Conservation (phyloP, 2,888 invertebrate genomes). For the Incurvaria masculella region DNA sequence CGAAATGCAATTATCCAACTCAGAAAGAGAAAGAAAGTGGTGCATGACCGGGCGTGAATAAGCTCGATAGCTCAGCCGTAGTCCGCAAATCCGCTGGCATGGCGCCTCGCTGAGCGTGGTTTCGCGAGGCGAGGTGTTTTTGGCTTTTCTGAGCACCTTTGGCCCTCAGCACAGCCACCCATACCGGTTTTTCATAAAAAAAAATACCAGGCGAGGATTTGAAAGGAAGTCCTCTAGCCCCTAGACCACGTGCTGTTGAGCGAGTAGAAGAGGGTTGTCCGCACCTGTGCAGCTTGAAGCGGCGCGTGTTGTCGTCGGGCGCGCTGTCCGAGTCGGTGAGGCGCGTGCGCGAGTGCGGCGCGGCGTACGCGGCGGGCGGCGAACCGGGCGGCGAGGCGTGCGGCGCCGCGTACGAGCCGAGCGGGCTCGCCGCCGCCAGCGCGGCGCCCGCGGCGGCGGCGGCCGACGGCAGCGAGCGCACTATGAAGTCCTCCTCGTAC, state of each 20-base stretch:
- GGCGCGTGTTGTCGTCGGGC: constrained; percentile 30
- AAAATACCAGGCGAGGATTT: no score
- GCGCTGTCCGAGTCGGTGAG: constrained; percentile 36
- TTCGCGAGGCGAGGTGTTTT: no score
- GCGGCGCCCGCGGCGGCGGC: constrained; percentile 35
- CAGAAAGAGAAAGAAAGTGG: no score
- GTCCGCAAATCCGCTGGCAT: no score
- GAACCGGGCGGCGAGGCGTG: constrained; percentile 4
- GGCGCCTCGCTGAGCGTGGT: no score
- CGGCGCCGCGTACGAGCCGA: constrained; percentile 8
- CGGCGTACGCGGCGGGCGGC: constrained; percentile 5
- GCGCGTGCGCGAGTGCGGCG: constrained; percentile 18
- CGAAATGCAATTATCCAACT: no score
- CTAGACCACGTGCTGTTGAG: background rate
- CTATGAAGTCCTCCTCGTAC: constrained; percentile 78
- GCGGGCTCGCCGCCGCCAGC: constrained; percentile 3
- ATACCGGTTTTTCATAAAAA: no score
- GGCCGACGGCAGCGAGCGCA: constrained; percentile 54
- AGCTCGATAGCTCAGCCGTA: no score
- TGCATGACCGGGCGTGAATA: no score
- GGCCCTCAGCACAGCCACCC: no score
- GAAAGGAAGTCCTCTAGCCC: no score
- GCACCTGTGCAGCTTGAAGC: constrained; percentile 35
- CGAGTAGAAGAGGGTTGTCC: constrained; percentile 15
- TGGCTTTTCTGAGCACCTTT: no score